Percentiles rank a stretch among this genome's conserved stretches.
phyloP scores from a whole-genome alignment of 2,797 vertebrate genomes.

The Philypnodon macrostomus region DNA sequence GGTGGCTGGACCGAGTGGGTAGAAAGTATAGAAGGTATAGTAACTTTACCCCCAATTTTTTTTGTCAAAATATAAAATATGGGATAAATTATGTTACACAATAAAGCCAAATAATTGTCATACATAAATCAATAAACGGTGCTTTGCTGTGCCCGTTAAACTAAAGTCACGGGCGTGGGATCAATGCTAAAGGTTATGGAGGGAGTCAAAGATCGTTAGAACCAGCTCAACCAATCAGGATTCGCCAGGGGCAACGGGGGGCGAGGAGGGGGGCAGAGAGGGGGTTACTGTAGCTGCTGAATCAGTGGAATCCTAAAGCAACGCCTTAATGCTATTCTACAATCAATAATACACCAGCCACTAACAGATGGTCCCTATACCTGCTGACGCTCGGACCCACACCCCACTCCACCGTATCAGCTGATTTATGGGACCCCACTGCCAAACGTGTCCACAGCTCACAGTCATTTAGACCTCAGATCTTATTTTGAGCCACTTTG shows the following conservation, averaged over 20 bases:
- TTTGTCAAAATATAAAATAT: background rate
- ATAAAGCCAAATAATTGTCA: background rate
- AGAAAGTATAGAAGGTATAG: no score
- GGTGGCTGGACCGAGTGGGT: no score
- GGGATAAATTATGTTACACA: background rate
- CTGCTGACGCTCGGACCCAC: slow-evolving; percentile 47
- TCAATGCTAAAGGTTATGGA: slow-evolving; percentile 1
- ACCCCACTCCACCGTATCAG: slow-evolving; percentile 32
- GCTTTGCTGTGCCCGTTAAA: background rate
- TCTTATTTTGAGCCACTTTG: background rate
- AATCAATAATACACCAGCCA: slow-evolving; percentile 62
- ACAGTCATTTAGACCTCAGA: slow-evolving; percentile 16
- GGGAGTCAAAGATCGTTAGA: slow-evolving; percentile 30
- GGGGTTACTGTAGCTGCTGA: slow-evolving; percentile 53
- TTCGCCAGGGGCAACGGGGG: slow-evolving; percentile 7
- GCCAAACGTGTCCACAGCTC: slow-evolving; percentile 25
- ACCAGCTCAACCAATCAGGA: slow-evolving; percentile 10
- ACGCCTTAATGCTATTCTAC: slow-evolving; percentile 59
- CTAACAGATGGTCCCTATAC: slow-evolving; percentile 56
- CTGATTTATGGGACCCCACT: slow-evolving; percentile 39
- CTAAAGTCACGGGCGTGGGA: background rate
- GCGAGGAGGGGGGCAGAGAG: slow-evolving; percentile 23
- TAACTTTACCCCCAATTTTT: no score
- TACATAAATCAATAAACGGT: slow-evolving; percentile 1
- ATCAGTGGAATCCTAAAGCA: slow-evolving; percentile 59